Evolutionary conservation across 2,888 invertebrate species (phyloP).

Genomic region (Nycteola revayana): DNA sequence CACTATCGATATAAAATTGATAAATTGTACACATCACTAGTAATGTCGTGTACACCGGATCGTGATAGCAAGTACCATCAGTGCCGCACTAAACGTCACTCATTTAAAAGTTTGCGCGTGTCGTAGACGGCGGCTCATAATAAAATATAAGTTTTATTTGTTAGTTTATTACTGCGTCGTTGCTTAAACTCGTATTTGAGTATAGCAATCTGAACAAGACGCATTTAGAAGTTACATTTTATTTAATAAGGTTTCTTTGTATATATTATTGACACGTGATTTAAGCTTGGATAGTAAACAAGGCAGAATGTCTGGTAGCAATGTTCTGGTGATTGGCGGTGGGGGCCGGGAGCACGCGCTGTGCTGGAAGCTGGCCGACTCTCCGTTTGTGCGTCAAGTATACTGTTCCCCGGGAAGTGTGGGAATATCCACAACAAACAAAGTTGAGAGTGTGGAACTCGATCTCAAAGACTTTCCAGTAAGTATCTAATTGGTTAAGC

Average conservation of each 20-base stretch:
- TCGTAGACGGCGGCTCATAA: constrained; percentile 38
- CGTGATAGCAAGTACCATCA: neutral
- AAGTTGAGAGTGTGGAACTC: constrained; percentile 85
- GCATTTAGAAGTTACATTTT: neutral
- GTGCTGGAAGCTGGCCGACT: constrained; percentile 95
- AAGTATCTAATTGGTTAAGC: constrained; percentile 51
- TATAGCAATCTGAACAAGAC: neutral
- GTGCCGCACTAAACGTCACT: constrained; percentile 23
- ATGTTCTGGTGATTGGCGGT: constrained; percentile 92
- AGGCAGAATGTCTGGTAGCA: constrained; percentile 61
- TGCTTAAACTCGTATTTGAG: neutral
- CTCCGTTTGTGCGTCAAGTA: constrained; percentile 85
- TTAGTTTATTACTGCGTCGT: constrained; percentile 7
- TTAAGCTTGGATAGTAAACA: constrained; percentile 31
- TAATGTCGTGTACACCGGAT: too few species aligned
- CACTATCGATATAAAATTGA: too few species aligned
- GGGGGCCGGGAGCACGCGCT: constrained; percentile 98
- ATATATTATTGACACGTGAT: constrained; percentile 40
- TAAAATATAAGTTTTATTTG: constrained; percentile 19
- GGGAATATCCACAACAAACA: constrained; percentile 88
- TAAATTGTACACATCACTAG: too few species aligned
- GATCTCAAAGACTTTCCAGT: constrained; percentile 87
- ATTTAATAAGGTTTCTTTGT: constrained; percentile 2
- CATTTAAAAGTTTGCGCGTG: constrained; percentile 64
- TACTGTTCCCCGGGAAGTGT: constrained; percentile 95